phyloP scores from a whole-genome alignment of 2,113 vertebrate species.

The Amazona guildingii region DNA sequence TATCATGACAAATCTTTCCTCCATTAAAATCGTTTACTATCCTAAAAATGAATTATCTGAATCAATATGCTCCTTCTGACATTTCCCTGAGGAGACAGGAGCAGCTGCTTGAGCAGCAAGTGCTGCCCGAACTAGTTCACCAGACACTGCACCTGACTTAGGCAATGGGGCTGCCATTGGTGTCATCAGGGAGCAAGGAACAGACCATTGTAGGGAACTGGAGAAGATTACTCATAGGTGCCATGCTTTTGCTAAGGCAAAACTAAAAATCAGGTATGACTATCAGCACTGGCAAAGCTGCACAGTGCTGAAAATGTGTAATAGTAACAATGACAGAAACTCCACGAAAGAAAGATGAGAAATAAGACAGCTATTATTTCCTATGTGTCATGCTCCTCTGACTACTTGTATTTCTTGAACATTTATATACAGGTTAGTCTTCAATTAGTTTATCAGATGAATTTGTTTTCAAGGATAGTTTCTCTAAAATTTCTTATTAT shows the following conservation, averaged over 20 bases:
- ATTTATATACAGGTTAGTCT: not conserved
- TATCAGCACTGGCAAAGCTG: not conserved
- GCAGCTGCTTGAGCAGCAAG: not conserved
- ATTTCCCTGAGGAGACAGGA: not conserved
- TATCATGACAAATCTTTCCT: conserved; percentile 2
- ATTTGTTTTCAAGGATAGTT: not conserved
- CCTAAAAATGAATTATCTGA: conserved; percentile 27
- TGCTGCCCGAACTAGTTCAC: not conserved
- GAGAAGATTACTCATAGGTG: not conserved
- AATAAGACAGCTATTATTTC: not conserved
- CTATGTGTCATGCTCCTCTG: not conserved
- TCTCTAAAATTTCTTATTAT: not conserved
- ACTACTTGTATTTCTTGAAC: not conserved
- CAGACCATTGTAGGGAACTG: not conserved
- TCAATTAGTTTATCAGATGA: not conserved
- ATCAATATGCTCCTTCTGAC: not conserved
- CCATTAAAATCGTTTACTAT: not conserved
- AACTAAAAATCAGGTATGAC: not conserved
- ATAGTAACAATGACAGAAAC: not conserved
- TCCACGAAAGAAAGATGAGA: not conserved
- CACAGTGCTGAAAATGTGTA: not conserved
- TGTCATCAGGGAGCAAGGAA: not conserved
- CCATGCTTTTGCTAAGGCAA: not conserved
- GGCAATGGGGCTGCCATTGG: not conserved
- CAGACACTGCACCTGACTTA: not conserved